These are phyloP conservation scores for Haemorhous mexicanus DNA, from an alignment of 2,113 vertebrate species.

Conservation along the genomic window DNA sequence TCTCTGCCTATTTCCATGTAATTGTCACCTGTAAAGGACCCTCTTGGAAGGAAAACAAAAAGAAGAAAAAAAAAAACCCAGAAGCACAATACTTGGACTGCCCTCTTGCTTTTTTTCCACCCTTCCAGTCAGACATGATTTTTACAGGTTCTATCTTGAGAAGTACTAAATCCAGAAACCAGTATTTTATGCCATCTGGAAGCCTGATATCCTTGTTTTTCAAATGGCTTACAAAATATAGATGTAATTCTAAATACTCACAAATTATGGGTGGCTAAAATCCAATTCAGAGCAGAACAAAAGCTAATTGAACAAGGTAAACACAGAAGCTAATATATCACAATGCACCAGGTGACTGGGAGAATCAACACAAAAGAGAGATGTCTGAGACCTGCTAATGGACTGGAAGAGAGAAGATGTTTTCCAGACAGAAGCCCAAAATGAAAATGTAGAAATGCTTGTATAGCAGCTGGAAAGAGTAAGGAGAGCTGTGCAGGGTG, in stretches of 20 bases:
- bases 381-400: neutral
- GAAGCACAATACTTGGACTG: neutral
- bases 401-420: neutral
- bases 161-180: slow-evolving; percentile 56
- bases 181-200: slow-evolving; percentile 58
- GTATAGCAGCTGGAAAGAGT: neutral
- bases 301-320: neutral
- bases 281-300: neutral
- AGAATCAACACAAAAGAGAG: neutral
- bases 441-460: neutral
- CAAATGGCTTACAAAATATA: slow-evolving; percentile 35
- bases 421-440: neutral
- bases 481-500: neutral
- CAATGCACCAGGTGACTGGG: neutral
- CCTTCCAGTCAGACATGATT: slow-evolving; percentile 30
- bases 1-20: neutral
- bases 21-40: neutral
- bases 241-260: slow-evolving; percentile 43
- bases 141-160: slow-evolving; percentile 57
- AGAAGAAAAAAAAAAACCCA: neutral
- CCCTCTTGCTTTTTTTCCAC: slow-evolving; percentile 22
- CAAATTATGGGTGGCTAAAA: neutral
- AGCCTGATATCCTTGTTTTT: slow-evolving; percentile 49
- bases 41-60: neutral
- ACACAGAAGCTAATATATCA: neutral